Evolutionary conservation across 2,113 vertebrate species (phyloP).

Genomic region (Micronycteris hirsuta): DNA sequence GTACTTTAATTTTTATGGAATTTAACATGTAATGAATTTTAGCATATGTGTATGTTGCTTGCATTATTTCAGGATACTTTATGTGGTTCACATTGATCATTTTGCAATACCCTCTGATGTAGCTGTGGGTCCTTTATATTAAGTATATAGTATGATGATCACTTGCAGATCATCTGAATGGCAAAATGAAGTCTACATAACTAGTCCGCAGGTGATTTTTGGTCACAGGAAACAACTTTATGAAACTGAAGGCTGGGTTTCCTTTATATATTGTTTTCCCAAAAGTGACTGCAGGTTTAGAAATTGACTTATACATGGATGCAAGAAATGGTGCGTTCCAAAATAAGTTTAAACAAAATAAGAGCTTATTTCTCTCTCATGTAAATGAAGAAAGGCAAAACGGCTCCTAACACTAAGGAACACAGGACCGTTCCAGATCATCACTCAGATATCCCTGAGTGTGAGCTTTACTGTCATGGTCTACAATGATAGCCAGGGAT

Average conservation of each 20-base stretch:
- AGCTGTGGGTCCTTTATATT: not conserved
- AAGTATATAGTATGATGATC: not conserved
- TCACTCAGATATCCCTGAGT: not conserved
- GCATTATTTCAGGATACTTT: not conserved
- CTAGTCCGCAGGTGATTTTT: not conserved
- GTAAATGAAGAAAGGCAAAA: not conserved
- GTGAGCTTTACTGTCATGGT: not conserved
- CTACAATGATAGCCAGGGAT: not conserved
- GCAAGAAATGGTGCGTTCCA: not conserved
- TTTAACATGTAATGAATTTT: not conserved
- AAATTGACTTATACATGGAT: not conserved
- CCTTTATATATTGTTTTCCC: not conserved
- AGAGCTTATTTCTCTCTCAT: not conserved
- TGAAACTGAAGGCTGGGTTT: not conserved
- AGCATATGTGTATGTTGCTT: not conserved
- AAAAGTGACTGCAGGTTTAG: not conserved
- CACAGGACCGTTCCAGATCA: not conserved
- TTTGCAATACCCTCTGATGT: not conserved
- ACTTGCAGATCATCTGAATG: not conserved
- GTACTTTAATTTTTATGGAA: not conserved
- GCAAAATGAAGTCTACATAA: not conserved
- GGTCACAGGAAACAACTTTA: not conserved
- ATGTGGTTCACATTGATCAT: not conserved
- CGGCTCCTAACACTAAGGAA: not conserved
- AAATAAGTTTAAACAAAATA: not conserved